Evolutionary conservation across 2,797 vertebrate genomes (phyloP).

Genomic region (Tachyglossus aculeatus): DNA sequence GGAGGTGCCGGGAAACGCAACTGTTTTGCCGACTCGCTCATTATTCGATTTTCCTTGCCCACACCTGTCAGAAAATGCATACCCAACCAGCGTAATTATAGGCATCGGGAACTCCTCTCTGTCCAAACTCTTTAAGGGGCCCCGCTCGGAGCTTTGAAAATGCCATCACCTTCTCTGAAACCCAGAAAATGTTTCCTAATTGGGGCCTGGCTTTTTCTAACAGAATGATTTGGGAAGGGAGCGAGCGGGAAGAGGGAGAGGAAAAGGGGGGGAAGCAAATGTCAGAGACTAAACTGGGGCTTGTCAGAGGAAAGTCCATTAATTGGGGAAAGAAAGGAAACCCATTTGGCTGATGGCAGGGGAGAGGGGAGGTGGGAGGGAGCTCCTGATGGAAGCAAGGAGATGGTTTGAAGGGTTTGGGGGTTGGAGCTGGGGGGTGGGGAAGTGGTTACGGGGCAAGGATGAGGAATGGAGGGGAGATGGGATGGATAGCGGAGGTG

Average conservation of each 20-base stretch:
- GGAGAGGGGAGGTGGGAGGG: too few species aligned
- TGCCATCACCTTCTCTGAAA: slow-evolving; percentile 36
- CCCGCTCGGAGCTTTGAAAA: slow-evolving; percentile 48
- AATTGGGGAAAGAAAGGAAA: too few species aligned
- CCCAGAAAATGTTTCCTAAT: slow-evolving; percentile 49
- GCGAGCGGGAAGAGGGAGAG: slow-evolving; percentile 8
- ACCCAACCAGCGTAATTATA: slow-evolving; percentile 51
- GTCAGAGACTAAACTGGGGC: not conserved
- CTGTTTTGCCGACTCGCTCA: slow-evolving; percentile 32
- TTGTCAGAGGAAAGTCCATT: too few species aligned
- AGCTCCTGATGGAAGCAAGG: too few species aligned
- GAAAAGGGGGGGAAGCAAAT: not conserved
- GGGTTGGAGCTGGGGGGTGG: too few species aligned
- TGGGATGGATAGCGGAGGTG: too few species aligned
- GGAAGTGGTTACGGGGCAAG: too few species aligned
- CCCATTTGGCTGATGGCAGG: too few species aligned
- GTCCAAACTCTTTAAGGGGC: slow-evolving; percentile 27
- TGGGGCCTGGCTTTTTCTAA: slow-evolving; percentile 35
- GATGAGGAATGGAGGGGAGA: too few species aligned
- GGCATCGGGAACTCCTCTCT: slow-evolving; percentile 16
- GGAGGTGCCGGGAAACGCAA: slow-evolving; percentile 22
- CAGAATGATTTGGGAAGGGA: slow-evolving; percentile 35
- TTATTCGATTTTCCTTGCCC: slow-evolving; percentile 21
- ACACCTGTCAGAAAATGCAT: slow-evolving; percentile 13
- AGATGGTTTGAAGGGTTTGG: too few species aligned